These are phyloP conservation scores for Odontomachus brunneus DNA, from an alignment of 1,140 invertebrate species.

Conservation along the genomic window DNA sequence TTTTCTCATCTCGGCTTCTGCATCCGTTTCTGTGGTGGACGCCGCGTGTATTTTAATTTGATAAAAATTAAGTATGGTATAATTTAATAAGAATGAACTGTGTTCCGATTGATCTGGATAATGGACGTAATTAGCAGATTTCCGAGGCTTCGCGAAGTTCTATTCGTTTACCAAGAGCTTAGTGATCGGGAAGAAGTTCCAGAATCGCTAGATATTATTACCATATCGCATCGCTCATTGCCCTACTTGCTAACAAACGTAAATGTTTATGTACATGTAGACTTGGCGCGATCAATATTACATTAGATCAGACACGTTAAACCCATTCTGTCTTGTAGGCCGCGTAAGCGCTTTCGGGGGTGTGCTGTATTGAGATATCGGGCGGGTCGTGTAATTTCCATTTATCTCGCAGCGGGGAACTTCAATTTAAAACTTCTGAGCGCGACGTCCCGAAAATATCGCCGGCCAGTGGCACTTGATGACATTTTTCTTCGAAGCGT, in stretches of 20 bases:
- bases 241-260: neutral
- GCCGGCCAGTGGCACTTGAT: neutral
- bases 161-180: neutral
- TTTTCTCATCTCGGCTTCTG: too few relatives aligned
- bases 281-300: slow-evolving; percentile 8
- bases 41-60: too few relatives aligned
- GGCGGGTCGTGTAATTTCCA: neutral
- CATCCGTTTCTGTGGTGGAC: too few relatives aligned
- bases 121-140: too few relatives aligned
- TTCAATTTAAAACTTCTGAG: neutral
- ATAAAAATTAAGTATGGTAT: too few relatives aligned
- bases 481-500: neutral
- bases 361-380: neutral
- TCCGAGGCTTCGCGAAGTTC: neutral
- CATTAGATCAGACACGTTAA: neutral
- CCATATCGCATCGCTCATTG: too few relatives aligned
- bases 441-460: neutral
- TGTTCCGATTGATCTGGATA: too few relatives aligned
- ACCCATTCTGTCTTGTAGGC: neutral
- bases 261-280: neutral
- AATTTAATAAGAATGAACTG: too few relatives aligned
- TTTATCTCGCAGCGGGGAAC: neutral
- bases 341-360: neutral
- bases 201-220: neutral
- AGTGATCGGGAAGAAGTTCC: neutral